Evolutionary conservation across 2,888 invertebrate species (phyloP).

Genomic region (Orthonevra nobilis): DNA sequence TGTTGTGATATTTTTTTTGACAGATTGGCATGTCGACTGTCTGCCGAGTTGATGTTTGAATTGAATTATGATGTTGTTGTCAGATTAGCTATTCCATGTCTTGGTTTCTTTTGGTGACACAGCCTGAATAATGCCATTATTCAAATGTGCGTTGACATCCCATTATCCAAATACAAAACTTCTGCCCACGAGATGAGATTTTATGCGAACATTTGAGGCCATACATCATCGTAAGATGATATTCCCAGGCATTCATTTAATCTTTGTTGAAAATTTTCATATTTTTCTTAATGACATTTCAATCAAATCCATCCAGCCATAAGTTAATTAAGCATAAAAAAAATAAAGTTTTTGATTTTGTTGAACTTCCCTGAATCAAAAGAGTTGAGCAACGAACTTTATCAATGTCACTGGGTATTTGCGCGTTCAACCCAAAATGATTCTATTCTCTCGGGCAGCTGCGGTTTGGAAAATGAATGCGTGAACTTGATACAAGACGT

Average conservation of each 20-base stretch:
- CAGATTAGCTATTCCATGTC: no score
- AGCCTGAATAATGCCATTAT: no score
- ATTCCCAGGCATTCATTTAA: background rate
- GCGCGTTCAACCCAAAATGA: background rate
- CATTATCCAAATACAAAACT: background rate
- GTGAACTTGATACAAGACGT: background rate
- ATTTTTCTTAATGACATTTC: slow-evolving; percentile 9
- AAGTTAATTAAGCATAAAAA: slow-evolving; percentile 10
- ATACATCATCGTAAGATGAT: background rate
- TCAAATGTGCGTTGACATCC: no score
- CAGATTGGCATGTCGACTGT: slow-evolving; percentile 43
- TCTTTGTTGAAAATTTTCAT: background rate
- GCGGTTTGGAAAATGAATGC: background rate
- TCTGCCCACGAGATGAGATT: no score
- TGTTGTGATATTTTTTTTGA: slow-evolving; percentile 47
- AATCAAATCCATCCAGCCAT: background rate
- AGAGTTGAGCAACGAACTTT: slow-evolving; percentile 5
- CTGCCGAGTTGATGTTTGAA: background rate
- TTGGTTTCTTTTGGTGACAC: no score
- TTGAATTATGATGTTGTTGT: no score
- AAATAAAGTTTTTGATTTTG: slow-evolving; percentile 23
- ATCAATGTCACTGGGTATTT: background rate
- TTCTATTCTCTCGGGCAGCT: background rate
- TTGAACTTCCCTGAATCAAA: background rate
- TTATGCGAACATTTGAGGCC: background rate